phyloP scores from a whole-genome alignment of 2,113 vertebrate species.

The Lynx canadensis region DNA sequence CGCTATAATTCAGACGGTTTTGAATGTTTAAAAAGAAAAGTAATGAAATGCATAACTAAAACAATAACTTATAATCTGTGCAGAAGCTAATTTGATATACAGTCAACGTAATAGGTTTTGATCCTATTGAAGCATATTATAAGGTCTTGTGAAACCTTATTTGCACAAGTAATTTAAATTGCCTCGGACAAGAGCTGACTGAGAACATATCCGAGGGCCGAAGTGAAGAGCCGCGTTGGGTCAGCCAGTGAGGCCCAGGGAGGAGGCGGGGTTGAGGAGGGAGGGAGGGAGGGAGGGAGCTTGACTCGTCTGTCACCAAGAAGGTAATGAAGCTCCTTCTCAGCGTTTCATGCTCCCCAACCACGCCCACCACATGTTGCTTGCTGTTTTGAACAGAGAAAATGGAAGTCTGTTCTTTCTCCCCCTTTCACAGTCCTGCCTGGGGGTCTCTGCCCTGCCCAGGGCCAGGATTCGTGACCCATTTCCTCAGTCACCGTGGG shows the following conservation, averaged over 20 bases:
- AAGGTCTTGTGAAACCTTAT: conserved; percentile 57
- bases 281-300: not conserved
- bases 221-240: not conserved
- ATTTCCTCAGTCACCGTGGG: not conserved
- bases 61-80: conserved; percentile 55
- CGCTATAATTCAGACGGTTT: not conserved
- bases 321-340: not conserved
- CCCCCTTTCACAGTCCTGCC: not conserved
- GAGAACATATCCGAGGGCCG: not conserved
- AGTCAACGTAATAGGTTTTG: conserved; percentile 54
- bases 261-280: not conserved
- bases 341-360: not conserved
- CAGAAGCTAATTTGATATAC: conserved; percentile 57
- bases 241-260: not conserved
- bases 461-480: not conserved
- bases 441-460: not conserved
- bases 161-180: conserved; percentile 63
- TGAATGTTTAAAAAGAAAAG: not conserved
- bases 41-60: conserved; percentile 59
- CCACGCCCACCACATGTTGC: not conserved
- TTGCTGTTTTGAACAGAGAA: not conserved
- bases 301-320: not conserved
- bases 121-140: conserved; percentile 54
- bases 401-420: not conserved
- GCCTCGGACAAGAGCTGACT: conserved; percentile 4